phyloP scores from a whole-genome alignment of 2,888 invertebrate species.

The Digitonthophagus gazella region DNA sequence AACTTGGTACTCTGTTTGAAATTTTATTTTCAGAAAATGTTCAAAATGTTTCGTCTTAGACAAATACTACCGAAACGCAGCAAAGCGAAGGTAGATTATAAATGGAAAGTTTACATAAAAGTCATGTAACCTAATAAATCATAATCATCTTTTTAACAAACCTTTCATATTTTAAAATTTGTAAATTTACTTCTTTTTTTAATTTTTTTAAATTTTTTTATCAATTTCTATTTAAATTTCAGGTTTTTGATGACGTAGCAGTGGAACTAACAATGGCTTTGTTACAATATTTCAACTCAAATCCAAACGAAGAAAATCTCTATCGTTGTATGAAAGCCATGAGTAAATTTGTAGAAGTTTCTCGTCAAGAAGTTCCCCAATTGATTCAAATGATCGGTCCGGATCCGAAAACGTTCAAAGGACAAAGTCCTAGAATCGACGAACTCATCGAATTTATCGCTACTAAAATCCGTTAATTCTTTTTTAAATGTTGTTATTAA shows the following conservation, averaged over 20 bases:
- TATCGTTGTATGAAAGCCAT: slow-evolving; percentile 78
- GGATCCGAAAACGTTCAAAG: slow-evolving; percentile 77
- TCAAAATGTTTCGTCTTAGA: slow-evolving; percentile 62
- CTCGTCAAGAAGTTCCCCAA: slow-evolving; percentile 80
- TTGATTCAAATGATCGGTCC: slow-evolving; percentile 90
- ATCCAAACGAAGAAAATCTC: slow-evolving; percentile 76
- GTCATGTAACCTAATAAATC: slow-evolving; percentile 8
- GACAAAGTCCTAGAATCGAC: slow-evolving; percentile 77
- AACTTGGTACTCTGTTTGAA: slow-evolving; percentile 46
- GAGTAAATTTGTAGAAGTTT: slow-evolving; percentile 69
- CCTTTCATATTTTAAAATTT: no score
- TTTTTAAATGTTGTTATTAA: slow-evolving; percentile 3
- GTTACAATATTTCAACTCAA: slow-evolving; percentile 81
- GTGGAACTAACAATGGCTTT: slow-evolving; percentile 89
- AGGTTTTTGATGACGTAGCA: slow-evolving; percentile 94
- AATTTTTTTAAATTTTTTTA: neutral
- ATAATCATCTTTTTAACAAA: no score
- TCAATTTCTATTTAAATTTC: slow-evolving; percentile 33
- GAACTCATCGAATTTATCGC: slow-evolving; percentile 75
- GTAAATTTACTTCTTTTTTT: neutral
- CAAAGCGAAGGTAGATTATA: slow-evolving; percentile 59
- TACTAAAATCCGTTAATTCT: slow-evolving; percentile 59
- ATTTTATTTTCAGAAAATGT: slow-evolving; percentile 64
- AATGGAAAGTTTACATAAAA: slow-evolving; percentile 19
- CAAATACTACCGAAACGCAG: slow-evolving; percentile 63